phyloP scores from a whole-genome alignment of 2,113 vertebrate genomes.

The Melospiza georgiana region DNA sequence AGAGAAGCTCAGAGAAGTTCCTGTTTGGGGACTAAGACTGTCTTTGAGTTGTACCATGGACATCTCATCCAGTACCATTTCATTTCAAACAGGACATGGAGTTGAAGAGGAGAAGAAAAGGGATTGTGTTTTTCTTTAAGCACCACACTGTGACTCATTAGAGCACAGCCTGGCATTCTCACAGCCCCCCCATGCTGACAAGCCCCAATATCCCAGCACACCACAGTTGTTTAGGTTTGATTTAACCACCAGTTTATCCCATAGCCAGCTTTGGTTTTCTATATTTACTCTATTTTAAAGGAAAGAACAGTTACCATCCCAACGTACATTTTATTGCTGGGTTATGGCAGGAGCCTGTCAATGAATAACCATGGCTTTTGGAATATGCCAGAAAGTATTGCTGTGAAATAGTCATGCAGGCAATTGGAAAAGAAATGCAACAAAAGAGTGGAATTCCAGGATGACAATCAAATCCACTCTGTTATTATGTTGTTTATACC shows the following conservation, averaged over 20 bases:
- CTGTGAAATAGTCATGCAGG: neutral
- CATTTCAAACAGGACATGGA: neutral
- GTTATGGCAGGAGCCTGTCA: neutral
- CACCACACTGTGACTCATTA: neutral
- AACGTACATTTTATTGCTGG: neutral
- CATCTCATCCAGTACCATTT: neutral
- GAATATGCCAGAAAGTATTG: neutral
- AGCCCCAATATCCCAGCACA: neutral
- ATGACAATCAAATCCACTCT: conserved; percentile 29
- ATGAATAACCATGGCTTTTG: neutral
- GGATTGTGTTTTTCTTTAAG: neutral
- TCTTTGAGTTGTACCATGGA: neutral
- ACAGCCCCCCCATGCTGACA: neutral
- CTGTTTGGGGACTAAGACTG: neutral
- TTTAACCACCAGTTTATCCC: neutral
- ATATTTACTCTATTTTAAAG: neutral
- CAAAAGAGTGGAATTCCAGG: conserved; percentile 22
- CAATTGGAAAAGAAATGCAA: conserved; percentile 1
- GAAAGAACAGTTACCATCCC: neutral
- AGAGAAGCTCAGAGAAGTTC: neutral
- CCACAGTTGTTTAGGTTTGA: neutral
- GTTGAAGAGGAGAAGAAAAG: neutral
- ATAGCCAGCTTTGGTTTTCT: neutral
- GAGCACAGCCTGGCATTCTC: neutral
- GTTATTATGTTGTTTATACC: conserved; percentile 17